phyloP scores from a whole-genome alignment of 2,888 invertebrate genomes.

The Aspidiotus destructor region DNA sequence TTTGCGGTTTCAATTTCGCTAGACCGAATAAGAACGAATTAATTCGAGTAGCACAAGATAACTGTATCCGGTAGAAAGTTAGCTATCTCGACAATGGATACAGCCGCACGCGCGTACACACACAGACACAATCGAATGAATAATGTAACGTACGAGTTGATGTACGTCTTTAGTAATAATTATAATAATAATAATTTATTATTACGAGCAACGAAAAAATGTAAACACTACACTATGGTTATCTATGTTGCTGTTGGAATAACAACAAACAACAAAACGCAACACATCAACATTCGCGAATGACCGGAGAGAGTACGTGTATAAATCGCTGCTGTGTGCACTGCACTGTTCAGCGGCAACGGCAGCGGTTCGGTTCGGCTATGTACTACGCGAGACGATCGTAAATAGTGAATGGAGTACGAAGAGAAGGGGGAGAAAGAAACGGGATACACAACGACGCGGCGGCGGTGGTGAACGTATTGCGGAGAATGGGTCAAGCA shows the following conservation, averaged over 20 bases:
- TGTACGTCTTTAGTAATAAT: no score
- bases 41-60: no score
- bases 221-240: slow-evolving; percentile 9
- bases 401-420: background rate
- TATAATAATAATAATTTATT: no score
- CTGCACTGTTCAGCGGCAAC: background rate
- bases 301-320: no score
- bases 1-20: no score
- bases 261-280: slow-evolving; percentile 17
- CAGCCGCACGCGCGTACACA: background rate
- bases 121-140: slow-evolving; percentile 3
- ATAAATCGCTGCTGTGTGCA: no score
- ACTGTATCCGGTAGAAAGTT: no score
- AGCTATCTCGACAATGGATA: no score
- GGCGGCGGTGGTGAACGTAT: background rate
- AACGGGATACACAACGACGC: slow-evolving; percentile 2
- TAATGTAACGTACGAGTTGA: no score
- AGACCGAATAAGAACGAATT: no score
- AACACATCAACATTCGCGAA: background rate
- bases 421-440: slow-evolving; percentile 11
- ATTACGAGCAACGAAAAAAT: background rate
- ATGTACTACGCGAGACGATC: background rate
- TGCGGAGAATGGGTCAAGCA: slow-evolving; percentile 23
- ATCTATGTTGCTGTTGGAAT: background rate
- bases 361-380: slow-evolving; percentile 5